Evolutionary conservation across 2,797 vertebrate species (phyloP).

Genomic region (Sebastes itinus): DNA sequence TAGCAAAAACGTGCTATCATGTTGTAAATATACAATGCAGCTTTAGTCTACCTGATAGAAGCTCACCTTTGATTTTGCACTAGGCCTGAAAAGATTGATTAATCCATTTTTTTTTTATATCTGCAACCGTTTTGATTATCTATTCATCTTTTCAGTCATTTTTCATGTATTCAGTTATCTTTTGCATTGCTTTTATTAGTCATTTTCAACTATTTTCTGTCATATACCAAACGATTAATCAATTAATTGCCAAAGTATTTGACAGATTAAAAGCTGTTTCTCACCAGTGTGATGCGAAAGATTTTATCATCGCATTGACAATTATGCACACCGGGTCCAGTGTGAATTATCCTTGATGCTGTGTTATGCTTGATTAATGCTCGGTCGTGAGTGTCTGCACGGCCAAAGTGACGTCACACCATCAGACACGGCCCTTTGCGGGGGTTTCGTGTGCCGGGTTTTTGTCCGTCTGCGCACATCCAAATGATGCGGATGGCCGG

Average conservation of each 20-base stretch:
- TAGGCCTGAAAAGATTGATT: neutral
- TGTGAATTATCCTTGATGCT: too few relatives aligned
- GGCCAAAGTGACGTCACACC: too few relatives aligned
- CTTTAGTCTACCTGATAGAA: neutral
- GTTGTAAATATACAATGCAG: neutral
- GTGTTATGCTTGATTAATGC: too few relatives aligned
- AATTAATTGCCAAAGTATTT: neutral
- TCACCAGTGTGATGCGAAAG: too few relatives aligned
- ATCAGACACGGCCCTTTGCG: too few relatives aligned
- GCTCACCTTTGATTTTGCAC: neutral
- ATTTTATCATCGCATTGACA: neutral
- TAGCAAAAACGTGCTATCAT: neutral
- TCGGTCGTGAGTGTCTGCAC: too few relatives aligned
- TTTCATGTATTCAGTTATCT: too few relatives aligned
- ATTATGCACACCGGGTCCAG: too few relatives aligned
- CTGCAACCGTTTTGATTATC: neutral
- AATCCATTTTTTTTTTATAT: neutral
- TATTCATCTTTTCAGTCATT: too few relatives aligned
- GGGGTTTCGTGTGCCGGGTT: too few relatives aligned
- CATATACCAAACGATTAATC: neutral
- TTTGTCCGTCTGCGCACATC: fast-evolving
- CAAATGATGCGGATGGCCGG: too few relatives aligned
- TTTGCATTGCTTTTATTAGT: neutral
- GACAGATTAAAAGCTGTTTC: neutral
- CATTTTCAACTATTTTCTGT: neutral